phyloP scores from a whole-genome alignment of 2,797 vertebrate genomes.

The Rhinogobio ventralis region DNA sequence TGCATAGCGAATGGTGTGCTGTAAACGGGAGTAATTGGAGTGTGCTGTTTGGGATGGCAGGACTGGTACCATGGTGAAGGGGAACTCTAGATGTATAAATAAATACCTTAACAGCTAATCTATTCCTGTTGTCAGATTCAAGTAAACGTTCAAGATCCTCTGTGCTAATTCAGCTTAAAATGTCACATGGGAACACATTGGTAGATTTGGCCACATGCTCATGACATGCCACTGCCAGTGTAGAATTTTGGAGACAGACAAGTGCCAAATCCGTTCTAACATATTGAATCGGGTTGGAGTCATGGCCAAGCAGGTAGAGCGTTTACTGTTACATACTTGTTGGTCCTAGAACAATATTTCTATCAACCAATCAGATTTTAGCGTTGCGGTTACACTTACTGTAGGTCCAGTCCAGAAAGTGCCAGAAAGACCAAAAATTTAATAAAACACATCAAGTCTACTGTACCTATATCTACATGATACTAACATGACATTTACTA shows the following conservation, averaged over 20 bases:
- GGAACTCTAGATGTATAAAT: conserved; percentile 56
- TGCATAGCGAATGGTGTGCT: conserved; percentile 7
- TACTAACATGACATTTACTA: neutral
- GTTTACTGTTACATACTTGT: too few relatives aligned
- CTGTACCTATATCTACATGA: neutral
- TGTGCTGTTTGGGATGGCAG: conserved; percentile 51
- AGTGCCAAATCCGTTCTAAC: neutral
- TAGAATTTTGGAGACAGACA: neutral
- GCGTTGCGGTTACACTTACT: too few relatives aligned
- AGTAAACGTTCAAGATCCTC: conserved; percentile 37
- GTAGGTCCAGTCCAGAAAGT: neutral
- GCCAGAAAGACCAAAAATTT: neutral
- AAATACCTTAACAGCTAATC: conserved; percentile 51
- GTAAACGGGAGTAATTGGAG: conserved; percentile 53
- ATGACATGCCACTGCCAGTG: conserved; percentile 3
- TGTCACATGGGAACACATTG: conserved; percentile 20
- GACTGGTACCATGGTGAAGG: conserved; percentile 49
- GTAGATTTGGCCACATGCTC: neutral
- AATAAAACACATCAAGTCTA: neutral
- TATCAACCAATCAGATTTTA: neutral
- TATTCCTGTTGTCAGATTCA: conserved; percentile 52
- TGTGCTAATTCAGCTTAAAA: conserved; percentile 46
- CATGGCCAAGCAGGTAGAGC: neutral
- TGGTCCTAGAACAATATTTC: neutral
- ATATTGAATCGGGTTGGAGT: neutral